Evolutionary conservation across 2,888 invertebrate genomes (phyloP).

Genomic region (Papilio elwesi): DNA sequence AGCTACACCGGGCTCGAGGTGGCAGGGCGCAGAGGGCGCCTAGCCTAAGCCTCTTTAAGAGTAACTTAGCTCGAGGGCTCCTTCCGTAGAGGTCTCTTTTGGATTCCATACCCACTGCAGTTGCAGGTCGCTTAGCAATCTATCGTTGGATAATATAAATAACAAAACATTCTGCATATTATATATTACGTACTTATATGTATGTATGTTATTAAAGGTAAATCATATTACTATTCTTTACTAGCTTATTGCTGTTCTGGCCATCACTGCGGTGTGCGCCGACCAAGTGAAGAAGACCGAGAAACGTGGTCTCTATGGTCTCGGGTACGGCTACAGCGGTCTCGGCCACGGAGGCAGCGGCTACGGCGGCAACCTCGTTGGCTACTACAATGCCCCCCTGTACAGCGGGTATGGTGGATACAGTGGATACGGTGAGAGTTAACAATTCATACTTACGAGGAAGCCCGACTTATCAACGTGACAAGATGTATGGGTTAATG

Average conservation of each 20-base stretch:
- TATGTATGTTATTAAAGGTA: too few relatives aligned
- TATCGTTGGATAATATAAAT: too few relatives aligned
- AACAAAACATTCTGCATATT: too few relatives aligned
- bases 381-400: background rate
- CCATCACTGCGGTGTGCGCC: conserved; percentile 70
- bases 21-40: too few relatives aligned
- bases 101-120: too few relatives aligned
- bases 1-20: too few relatives aligned
- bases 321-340: conserved; percentile 70
- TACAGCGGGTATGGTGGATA: conserved; percentile 51
- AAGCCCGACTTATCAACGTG: background rate
- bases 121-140: too few relatives aligned
- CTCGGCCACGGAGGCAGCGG: conserved; percentile 55
- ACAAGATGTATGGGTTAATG: too few relatives aligned
- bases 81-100: too few relatives aligned
- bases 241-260: conserved; percentile 70
- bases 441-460: background rate
- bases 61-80: too few relatives aligned
- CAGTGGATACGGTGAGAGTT: conserved; percentile 43
- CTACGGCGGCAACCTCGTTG: conserved; percentile 49
- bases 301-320: conserved; percentile 75
- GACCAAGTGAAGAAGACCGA: conserved; percentile 79
- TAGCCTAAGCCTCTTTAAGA: too few relatives aligned
- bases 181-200: too few relatives aligned
- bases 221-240: conserved; percentile 19